Conservation (phyloP, 2,113 vertebrate genomes). For the Gyps fulvus region DNA sequence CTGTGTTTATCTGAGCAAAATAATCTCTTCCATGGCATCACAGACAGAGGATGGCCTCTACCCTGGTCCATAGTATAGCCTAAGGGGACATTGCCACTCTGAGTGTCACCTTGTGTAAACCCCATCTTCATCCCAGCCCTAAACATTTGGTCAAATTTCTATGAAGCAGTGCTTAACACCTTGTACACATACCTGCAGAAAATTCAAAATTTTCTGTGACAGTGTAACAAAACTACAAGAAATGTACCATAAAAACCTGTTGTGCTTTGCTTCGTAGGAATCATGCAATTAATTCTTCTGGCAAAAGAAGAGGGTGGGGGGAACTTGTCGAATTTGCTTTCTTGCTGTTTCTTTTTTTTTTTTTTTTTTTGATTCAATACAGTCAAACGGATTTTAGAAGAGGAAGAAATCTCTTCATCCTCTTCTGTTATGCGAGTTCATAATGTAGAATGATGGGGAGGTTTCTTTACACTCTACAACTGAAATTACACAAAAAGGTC, state of each 20-base stretch:
- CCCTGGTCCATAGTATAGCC: background rate
- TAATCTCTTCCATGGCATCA: background rate
- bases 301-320: background rate
- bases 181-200: background rate
- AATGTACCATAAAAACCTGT: background rate
- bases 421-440: background rate
- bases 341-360: background rate
- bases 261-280: background rate
- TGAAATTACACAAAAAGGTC: background rate
- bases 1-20: background rate
- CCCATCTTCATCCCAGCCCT: background rate
- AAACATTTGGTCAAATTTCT: background rate
- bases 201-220: background rate
- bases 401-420: background rate
- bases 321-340: background rate
- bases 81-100: background rate
- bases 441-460: background rate
- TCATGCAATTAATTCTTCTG: constrained; percentile 5
- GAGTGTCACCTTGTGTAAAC: background rate
- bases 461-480: background rate
- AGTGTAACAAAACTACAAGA: background rate
- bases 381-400: background rate
- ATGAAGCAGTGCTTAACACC: background rate
- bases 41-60: background rate
- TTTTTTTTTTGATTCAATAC: background rate